Base-by-base conservation (phyloP, 2,888 invertebrate species). In the Hydrotaea diabolus region DNA sequence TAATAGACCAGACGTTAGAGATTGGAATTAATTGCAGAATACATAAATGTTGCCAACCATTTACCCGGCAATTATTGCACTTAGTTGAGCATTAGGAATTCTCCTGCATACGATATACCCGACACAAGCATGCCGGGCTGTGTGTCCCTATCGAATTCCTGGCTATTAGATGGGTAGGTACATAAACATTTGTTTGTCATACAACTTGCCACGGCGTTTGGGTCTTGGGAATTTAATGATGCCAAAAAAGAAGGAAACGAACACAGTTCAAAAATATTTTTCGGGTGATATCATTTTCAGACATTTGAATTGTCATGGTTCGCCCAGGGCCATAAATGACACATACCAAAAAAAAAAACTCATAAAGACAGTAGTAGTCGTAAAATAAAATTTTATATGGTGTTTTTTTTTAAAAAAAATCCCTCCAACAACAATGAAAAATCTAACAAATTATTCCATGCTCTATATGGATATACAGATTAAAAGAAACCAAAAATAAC, bases 1-100 rank as follows among this genome's bases (percentile, higher is more conserved):
- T n/a, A n/a, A n/a, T n/a, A n/a, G n/a, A n/a, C n/a, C n/a, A n/a
- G n/a, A n/a, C n/a, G n/a, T n/a, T 7, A 17, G 7, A 53, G 1
- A 53, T 53, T 53, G 53, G n/a, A 4, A 17, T 8, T 53, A 53
- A 53, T 53, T 53, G 17, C 8, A 53, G 19, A 59, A 53, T 4
- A 31, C 31, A 31, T 31, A 7, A 31, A 31, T 31, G 31, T 31
- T 31, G 31, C 2, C 31, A 69, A 49, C 13, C 3, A 21, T 3
- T 39, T 13, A 46, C 31, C 7, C 31, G 2, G 2, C 31, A 66
- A 78, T 72, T 72, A 72, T 78, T 71, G 57, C 78, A 72, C 71
- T 66, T 49, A 36, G 31, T 31, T 31, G 3, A 7, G 31, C 31
- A 31, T 31, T 31, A 31, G 31, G 7, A 31, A 31, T 31, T n/a